Percentiles rank a stretch among this genome's conserved stretches.
Evolutionary conservation across 2,113 vertebrate genomes (phyloP).

Genomic region (Anolis carolinensis): DNA sequence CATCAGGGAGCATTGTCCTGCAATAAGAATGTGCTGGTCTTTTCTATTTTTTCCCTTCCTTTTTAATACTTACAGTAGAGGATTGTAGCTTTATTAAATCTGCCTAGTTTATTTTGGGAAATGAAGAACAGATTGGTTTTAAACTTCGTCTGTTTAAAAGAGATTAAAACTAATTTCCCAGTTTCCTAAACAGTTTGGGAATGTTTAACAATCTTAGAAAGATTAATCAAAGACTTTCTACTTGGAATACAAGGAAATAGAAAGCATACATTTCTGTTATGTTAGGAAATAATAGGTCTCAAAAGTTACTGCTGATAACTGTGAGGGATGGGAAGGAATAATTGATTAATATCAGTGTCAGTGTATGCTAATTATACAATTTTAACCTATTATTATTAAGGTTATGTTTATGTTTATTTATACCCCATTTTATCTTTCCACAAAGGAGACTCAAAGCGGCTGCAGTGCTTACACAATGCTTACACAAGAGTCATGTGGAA

Average conservation of each 20-base stretch:
- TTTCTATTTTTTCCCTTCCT: conserved; percentile 30
- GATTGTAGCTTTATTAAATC: conserved; percentile 23
- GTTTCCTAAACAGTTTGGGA: conserved; percentile 42
- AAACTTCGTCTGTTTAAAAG: conserved; percentile 51
- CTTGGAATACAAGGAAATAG: conserved; percentile 46
- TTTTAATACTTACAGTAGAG: conserved; percentile 21
- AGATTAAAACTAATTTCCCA: conserved; percentile 56
- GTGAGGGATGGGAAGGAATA: not conserved
- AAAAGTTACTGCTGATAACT: conserved; percentile 22
- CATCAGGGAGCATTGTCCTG: conserved; percentile 35
- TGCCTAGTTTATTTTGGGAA: conserved; percentile 52
- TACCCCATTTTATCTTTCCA: too few relatives aligned
- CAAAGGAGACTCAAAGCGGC: too few relatives aligned
- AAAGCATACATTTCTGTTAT: conserved; percentile 40
- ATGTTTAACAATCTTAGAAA: conserved; percentile 37
- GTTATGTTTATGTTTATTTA: too few relatives aligned
- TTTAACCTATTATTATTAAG: conserved; percentile 8
- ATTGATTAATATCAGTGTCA: conserved; percentile 10
- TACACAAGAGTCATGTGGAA: not conserved
- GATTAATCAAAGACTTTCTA: conserved; percentile 39
- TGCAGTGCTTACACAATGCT: too few relatives aligned
- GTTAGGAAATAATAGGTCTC: conserved; percentile 10
- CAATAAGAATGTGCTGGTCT: conserved; percentile 27
- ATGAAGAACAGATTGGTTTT: conserved; percentile 50
- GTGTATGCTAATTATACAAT: conserved; percentile 27